phyloP scores from a whole-genome alignment of 2,888 invertebrate species.

The Resseliella maxima region DNA sequence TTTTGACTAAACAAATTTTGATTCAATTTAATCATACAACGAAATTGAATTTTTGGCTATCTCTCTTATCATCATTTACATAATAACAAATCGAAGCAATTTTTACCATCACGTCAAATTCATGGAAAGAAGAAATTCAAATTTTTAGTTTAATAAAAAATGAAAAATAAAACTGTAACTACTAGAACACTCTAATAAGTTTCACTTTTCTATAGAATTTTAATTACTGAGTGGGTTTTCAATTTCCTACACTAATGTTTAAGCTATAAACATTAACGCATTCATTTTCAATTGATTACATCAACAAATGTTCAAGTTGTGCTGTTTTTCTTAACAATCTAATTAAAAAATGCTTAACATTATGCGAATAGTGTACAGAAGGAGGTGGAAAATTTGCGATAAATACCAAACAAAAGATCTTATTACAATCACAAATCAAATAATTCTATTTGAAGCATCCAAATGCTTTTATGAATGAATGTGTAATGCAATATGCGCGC shows the following conservation, averaged over 20 bases:
- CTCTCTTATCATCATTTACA: neutral
- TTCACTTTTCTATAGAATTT: neutral
- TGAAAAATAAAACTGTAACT: no score
- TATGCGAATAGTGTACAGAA: neutral
- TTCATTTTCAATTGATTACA: neutral
- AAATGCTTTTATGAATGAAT: neutral
- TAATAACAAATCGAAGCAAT: no score
- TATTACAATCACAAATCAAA: neutral
- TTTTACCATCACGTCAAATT: no score
- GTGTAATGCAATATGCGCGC: neutral
- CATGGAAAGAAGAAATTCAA: no score
- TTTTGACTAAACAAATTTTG: neutral
- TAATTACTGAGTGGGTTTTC: slow-evolving; percentile 30
- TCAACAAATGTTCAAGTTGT: neutral
- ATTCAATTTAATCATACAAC: no score
- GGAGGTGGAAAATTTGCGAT: neutral
- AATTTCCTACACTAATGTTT: neutral
- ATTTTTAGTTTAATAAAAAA: no score
- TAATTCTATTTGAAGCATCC: neutral
- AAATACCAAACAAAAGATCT: neutral
- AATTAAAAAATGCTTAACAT: neutral
- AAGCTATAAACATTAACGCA: neutral
- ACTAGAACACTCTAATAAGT: neutral
- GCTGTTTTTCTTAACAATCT: neutral
- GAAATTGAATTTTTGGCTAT: neutral